Evolutionary conservation across 2,113 vertebrate species (phyloP).

Genomic region (Hystrix brachyura): DNA sequence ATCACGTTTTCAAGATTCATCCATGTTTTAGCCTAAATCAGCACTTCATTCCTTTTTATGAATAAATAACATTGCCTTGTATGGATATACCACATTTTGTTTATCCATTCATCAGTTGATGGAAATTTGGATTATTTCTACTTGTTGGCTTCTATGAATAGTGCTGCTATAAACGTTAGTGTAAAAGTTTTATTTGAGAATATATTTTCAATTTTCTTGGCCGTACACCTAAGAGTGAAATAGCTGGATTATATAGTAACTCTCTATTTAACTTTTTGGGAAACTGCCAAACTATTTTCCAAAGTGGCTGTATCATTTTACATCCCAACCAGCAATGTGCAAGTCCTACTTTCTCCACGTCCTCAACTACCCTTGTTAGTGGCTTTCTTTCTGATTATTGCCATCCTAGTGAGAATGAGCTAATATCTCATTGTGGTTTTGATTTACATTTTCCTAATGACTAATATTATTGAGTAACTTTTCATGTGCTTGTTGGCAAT

Average conservation of each 20-base stretch:
- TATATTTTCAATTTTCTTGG: slow-evolving; percentile 41
- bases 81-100: background rate
- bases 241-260: background rate
- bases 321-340: background rate
- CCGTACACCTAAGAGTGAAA: background rate
- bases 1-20: background rate
- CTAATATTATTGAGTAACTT: slow-evolving; percentile 34
- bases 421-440: slow-evolving; percentile 41
- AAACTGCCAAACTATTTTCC: slow-evolving; percentile 27
- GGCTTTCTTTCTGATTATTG: background rate
- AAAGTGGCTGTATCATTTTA: background rate
- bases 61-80: background rate
- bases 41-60: slow-evolving; percentile 9
- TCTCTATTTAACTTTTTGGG: slow-evolving; percentile 43
- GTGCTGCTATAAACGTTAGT: slow-evolving; percentile 17
- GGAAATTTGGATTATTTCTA: slow-evolving; percentile 23
- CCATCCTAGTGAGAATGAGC: background rate
- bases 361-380: background rate
- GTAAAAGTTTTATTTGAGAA: slow-evolving; percentile 43
- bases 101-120: background rate
- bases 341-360: background rate
- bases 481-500: background rate
- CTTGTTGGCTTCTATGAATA: slow-evolving; percentile 33
- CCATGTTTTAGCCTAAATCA: background rate
- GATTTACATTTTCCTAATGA: slow-evolving; percentile 62